Percentiles rank a stretch among this genome's conserved stretches.
Conservation (phyloP, 2,888 invertebrate species). For the Germaria angustata region DNA sequence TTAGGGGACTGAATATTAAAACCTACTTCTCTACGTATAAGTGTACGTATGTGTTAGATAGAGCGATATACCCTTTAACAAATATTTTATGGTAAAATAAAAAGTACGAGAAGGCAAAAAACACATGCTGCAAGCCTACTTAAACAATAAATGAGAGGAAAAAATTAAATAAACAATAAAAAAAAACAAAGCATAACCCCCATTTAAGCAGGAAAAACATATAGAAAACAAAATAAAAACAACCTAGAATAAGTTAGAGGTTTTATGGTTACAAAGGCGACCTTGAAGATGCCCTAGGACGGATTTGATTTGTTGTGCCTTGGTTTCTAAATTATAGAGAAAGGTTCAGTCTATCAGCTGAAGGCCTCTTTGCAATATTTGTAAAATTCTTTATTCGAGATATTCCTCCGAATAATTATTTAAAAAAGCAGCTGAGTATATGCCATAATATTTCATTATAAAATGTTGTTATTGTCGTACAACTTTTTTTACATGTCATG, state of each 20-base stretch:
- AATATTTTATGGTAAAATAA: neutral
- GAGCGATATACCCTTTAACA: slow-evolving; percentile 39
- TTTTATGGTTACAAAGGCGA: neutral
- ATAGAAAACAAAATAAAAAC: neutral
- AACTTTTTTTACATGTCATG: too few relatives aligned
- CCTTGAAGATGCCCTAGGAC: neutral
- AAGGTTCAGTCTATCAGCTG: too few relatives aligned
- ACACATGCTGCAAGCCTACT: slow-evolving; percentile 51
- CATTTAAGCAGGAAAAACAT: slow-evolving; percentile 27
- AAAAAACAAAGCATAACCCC: slow-evolving; percentile 24
- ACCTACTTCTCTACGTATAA: neutral
- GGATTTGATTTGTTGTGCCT: too few relatives aligned
- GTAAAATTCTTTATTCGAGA: too few relatives aligned
- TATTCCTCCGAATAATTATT: too few relatives aligned
- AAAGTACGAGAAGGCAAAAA: neutral
- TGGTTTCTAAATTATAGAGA: too few relatives aligned
- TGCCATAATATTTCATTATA: too few relatives aligned
- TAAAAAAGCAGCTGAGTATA: too few relatives aligned
- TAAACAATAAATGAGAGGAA: slow-evolving; percentile 45
- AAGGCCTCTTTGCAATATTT: too few relatives aligned
- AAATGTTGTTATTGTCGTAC: too few relatives aligned
- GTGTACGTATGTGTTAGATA: slow-evolving; percentile 27
- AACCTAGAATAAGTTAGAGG: neutral
- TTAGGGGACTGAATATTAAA: slow-evolving; percentile 52
- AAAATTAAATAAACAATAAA: slow-evolving; percentile 20